These are phyloP conservation scores for Saccopteryx bilineata DNA, from an alignment of 2,113 vertebrate genomes.

Conservation along the genomic window DNA sequence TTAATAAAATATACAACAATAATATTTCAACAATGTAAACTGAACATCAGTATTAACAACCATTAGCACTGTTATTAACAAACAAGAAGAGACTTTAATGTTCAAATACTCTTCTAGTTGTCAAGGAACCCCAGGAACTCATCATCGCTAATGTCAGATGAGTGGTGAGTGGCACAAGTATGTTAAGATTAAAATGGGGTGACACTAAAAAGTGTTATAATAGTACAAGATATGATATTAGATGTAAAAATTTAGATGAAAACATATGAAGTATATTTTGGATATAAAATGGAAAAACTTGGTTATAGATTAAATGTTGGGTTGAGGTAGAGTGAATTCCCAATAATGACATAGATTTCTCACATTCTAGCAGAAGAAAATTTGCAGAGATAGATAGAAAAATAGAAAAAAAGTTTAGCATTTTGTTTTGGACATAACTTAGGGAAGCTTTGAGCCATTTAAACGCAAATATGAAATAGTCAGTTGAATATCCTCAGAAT, in stretches of 20 bases:
- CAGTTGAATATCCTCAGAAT: not conserved
- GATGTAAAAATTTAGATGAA: not conserved
- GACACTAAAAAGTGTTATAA: not conserved
- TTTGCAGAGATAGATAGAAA: not conserved
- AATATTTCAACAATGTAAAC: no score
- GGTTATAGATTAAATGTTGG: not conserved
- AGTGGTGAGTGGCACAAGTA: accelerated
- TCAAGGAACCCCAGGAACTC: no score
- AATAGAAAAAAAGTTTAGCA: not conserved
- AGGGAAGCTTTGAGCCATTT: not conserved
- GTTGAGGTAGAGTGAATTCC: not conserved
- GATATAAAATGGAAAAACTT: not conserved
- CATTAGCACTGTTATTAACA: no score
- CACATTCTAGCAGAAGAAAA: not conserved
- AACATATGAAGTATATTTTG: not conserved
- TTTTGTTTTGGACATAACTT: not conserved
- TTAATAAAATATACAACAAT: no score
- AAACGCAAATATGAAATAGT: not conserved
- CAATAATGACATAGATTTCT: not conserved
- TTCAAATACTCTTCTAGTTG: no score
- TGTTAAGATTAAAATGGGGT: not conserved
- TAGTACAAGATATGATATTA: not conserved
- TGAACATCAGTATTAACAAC: no score
- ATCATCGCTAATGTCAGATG: no score
- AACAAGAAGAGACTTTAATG: no score